Base-by-base conservation (phyloP, 2,113 vertebrate genomes). In the Arothron firmamentum region DNA sequence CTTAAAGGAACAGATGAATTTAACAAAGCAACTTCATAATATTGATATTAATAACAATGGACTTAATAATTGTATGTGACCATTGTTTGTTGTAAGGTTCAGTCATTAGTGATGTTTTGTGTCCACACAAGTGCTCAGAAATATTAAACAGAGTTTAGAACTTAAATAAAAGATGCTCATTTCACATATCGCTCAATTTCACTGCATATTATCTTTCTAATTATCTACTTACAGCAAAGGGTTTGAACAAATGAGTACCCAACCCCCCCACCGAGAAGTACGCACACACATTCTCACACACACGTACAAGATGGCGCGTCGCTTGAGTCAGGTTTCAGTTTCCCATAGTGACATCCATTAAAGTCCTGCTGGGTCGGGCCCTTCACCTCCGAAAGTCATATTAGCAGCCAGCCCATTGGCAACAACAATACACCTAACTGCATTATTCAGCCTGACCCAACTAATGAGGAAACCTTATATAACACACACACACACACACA, bases 341-440 rank as follows among this genome's bases (percentile, higher is more conserved):
- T 85, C 78, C 82, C 71, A 72, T 85, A 71, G 83, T 69, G 76
- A 88, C 88, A 89, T 90, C 87, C 81, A 90, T 90, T 88, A 89
- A 89, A 88, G 85, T 81, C 76, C 25, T 88, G 86, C 79, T 81
- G 67, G 49, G 56, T 63, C 70, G 76, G 76, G 56, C 79, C 74
- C 72, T 77, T 62, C 53, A 62, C 48, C 74, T 70, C 51, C 80
- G 73, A 87, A 80, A 83, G 73, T 70, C 76, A 80, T 74, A 88
- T 88, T 88, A 90, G 84, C 83, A 87, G 85, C 83, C 79, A 83
- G 75, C 56, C 82, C 76, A 88, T 87, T 85, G 84, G 68, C 51
- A 59, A 80, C 71, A 82, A 90, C 84, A 90, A 85, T 83, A 81
- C 70, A 57, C 61, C 72, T 56, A 63, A 65, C 62, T 90, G 83